phyloP scores from a whole-genome alignment of 1,140 invertebrate genomes.

The Archegozetes longisetosus region DNA sequence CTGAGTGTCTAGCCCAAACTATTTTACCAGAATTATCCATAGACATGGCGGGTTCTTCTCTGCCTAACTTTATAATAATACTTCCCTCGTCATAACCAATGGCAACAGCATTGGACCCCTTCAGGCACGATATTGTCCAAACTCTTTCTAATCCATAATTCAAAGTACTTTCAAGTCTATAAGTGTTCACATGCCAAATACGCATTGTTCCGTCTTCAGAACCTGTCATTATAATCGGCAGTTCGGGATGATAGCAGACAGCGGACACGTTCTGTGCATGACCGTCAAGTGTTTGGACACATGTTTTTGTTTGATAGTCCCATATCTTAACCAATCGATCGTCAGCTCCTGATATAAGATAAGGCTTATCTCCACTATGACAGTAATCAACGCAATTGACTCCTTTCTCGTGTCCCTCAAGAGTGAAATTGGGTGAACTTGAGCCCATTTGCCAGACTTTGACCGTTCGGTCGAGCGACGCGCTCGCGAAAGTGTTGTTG shows the following conservation, averaged over 20 bases:
- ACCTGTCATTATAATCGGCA: conserved; percentile 91
- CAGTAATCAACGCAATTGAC: conserved; percentile 99
- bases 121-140: conserved; percentile 90
- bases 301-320: conserved; percentile 98
- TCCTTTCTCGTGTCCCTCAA: conserved; percentile 97
- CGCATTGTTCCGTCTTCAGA: conserved; percentile 92
- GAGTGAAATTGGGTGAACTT: conserved; percentile 88
- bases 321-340: conserved; percentile 95
- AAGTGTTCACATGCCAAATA: conserved; percentile 96
- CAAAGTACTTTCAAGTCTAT: conserved; percentile 82
- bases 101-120: conserved; percentile 90
- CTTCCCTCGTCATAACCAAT: conserved; percentile 97
- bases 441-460: conserved; percentile 98
- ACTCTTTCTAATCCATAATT: conserved; percentile 97
- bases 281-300: conserved; percentile 93
- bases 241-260: conserved; percentile 81
- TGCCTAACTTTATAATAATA: conserved; percentile 89
- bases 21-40: conserved; percentile 98
- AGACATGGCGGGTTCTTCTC: conserved; percentile 95
- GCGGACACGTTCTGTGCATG: conserved; percentile 91
- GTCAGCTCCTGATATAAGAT: conserved; percentile 96
- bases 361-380: conserved; percentile 98
- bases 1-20: conserved; percentile 93
- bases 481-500: conserved; percentile 99
- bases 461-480: conserved; percentile 88